Percentiles rank a stretch among this genome's conserved stretches.
Evolutionary conservation across 1,140 invertebrate genomes (phyloP).

Genomic region (Sminthurides bifidus): DNA sequence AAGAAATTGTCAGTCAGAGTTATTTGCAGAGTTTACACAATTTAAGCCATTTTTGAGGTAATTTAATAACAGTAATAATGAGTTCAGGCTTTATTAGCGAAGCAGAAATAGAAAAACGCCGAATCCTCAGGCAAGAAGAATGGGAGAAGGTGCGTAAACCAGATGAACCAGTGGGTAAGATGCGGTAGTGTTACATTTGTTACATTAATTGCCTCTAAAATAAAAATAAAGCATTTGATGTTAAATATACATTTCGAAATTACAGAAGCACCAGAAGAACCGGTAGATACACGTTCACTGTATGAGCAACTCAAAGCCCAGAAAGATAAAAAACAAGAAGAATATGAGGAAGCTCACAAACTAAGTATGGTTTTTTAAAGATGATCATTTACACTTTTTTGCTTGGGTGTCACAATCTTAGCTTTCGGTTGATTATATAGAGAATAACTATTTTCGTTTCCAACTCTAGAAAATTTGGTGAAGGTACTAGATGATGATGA

Average conservation of each 20-base stretch:
- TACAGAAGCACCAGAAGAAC: conserved; percentile 64
- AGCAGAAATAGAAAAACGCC: conserved; percentile 64
- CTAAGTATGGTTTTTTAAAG: conserved; percentile 79
- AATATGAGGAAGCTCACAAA: conserved; percentile 89
- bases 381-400: too few species aligned
- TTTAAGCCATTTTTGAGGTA: too few species aligned
- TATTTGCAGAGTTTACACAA: too few species aligned
- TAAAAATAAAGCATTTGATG: background rate
- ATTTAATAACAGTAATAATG: conserved; percentile 41
- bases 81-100: conserved; percentile 82
- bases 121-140: conserved; percentile 71
- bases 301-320: conserved; percentile 84
- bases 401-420: background rate
- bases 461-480: conserved; percentile 74
- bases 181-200: background rate
- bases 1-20: too few species aligned
- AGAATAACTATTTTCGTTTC: background rate
- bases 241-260: conserved; percentile 6
- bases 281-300: conserved; percentile 60
- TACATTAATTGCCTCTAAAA: background rate
- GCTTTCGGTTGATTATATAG: background rate
- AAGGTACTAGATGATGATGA: conserved; percentile 90
- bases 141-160: conserved; percentile 84
- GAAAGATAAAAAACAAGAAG: conserved; percentile 74
- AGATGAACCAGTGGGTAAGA: conserved; percentile 69